Base-by-base conservation (phyloP, 2,113 vertebrate species). In the Chlorodrepanis virens region DNA sequence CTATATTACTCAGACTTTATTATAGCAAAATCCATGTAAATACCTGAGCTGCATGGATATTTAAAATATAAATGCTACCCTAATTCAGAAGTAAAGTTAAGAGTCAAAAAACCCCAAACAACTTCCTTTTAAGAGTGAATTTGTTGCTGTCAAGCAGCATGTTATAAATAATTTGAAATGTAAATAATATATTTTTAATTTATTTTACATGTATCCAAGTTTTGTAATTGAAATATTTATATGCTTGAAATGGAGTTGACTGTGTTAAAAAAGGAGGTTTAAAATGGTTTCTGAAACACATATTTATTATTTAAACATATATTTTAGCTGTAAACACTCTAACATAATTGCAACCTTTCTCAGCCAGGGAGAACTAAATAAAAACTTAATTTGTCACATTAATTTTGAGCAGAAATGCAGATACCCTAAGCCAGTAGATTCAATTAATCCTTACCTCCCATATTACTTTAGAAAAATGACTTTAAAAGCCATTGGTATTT, bases 241-340 rank as follows among this genome's bases (percentile, higher is more conserved):
- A 94, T 81, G 70, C 87, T 96, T 97, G 93, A 97, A 97, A 96
- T 94, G 90, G 88, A 96, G 90, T 91, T 95, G 96, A 90, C 95
- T 91, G 93, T 96, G 88, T 96, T 97, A 95, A 96, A 96, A 94
- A 95, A 94, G 90, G 68, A 94, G 90, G 74, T 85, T 96, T 97
- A 72, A 96, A 96, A 96, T 94, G 79, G 92, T 96, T 97, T 97
- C 92, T 93, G 92, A 93, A 97, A 88, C 83, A 95, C 70, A 3
- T 96, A 97, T 96, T 97, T 96, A 97, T 97, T 96, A 97, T 96
- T 97, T 97, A 97, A 96, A 94, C 94, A 90, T 97, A 96, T 95
- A 96, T 97, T 96, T 96, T 94, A 96, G 72, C 78, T 94, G 94
- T 96, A 97, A 95, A 93, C 95, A 96, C 88, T 74, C 82, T 96